phyloP scores from a whole-genome alignment of 2,113 vertebrate species.

The Gallinago jamesoni region DNA sequence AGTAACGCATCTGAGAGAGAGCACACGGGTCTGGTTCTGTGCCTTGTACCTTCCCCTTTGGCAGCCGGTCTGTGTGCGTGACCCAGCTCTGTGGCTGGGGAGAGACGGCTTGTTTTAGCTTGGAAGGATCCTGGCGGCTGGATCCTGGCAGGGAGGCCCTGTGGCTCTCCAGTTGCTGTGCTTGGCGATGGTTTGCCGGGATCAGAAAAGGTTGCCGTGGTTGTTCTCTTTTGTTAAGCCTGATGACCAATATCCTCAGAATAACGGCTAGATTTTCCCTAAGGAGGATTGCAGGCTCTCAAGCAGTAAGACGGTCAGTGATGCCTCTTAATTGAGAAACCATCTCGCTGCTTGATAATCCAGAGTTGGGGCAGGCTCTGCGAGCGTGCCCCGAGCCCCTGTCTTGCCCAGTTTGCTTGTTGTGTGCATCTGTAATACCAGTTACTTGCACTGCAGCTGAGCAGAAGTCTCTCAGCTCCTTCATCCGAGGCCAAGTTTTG shows the following conservation, averaged over 20 bases:
- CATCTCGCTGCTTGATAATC: not conserved
- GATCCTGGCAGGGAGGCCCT: not conserved
- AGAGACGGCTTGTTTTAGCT: not conserved
- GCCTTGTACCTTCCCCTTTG: fast-evolving
- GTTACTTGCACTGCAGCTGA: not conserved
- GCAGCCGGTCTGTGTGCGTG: fast-evolving
- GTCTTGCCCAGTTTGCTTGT: not conserved
- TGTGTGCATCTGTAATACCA: not conserved
- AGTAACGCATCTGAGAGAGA: fast-evolving
- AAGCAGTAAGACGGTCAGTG: not conserved
- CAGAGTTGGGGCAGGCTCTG: not conserved
- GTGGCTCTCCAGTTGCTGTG: not conserved
- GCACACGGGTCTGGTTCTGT: fast-evolving
- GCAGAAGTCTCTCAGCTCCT: not conserved
- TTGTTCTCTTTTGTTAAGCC: not conserved
- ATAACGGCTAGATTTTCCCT: not conserved
- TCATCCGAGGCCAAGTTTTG: not conserved
- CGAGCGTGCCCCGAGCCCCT: not conserved
- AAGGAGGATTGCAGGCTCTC: not conserved
- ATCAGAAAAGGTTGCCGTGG: not conserved
- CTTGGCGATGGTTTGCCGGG: not conserved
- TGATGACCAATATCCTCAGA: not conserved
- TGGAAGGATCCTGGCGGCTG: not conserved
- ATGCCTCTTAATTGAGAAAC: not conserved
- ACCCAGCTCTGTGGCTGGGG: not conserved